These are phyloP conservation scores for Chiloscyllium punctatum DNA, from an alignment of 2,797 vertebrate genomes.

Conservation along the genomic window DNA sequence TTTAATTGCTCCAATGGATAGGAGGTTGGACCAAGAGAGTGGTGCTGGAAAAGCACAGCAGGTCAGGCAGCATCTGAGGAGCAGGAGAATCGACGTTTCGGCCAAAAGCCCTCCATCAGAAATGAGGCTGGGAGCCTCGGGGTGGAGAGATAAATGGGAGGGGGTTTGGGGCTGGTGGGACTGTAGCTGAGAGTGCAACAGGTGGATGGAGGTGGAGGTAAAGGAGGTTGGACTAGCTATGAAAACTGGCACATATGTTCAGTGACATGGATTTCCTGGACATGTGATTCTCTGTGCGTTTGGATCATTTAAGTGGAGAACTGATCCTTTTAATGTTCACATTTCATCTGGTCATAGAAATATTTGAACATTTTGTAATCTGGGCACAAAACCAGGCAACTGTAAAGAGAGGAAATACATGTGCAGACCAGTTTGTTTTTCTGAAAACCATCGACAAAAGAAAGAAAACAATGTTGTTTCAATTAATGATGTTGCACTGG, in stretches of 20 bases:
- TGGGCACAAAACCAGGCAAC: neutral
- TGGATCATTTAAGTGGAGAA: neutral
- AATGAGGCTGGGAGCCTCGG: no score
- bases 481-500: slow-evolving; percentile 27
- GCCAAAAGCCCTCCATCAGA: no score
- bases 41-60: no score
- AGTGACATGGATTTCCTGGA: neutral
- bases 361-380: slow-evolving; percentile 7
- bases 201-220: no score
- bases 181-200: no score
- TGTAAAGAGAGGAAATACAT: slow-evolving; percentile 27
- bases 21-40: neutral
- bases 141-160: no score
- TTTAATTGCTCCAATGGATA: neutral
- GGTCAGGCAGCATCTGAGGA: no score
- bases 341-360: neutral
- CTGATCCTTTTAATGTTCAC: neutral
- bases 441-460: neutral
- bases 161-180: no score
- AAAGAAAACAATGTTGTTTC: slow-evolving; percentile 33
- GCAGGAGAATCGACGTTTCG: no score
- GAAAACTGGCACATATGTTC: neutral
- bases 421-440: slow-evolving; percentile 1
- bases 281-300: neutral
- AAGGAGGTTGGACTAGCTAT: neutral